Conservation (phyloP, 2,888 invertebrate species). For the Cremastinae sp. region DNA sequence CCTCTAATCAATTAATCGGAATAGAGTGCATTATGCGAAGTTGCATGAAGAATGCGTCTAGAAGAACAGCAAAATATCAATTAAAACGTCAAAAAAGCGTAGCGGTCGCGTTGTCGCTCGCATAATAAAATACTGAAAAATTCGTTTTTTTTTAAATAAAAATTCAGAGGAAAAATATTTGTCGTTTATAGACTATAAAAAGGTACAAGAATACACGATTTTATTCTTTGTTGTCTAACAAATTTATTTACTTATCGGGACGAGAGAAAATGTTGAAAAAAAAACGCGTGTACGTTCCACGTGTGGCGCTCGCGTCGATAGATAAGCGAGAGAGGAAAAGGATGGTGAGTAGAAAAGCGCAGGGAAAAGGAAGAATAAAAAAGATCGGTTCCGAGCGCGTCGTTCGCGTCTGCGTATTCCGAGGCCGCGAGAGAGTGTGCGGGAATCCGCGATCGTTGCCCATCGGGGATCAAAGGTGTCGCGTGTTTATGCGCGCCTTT, state of each 20-base stretch:
- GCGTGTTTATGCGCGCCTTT: slow-evolving; percentile 27
- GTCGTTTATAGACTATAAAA: too few relatives aligned
- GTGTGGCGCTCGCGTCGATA: slow-evolving; percentile 22
- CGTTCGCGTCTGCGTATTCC: background rate
- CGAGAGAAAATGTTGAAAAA: slow-evolving; percentile 49
- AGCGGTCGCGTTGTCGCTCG: too few relatives aligned
- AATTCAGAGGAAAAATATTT: too few relatives aligned
- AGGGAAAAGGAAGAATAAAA: slow-evolving; percentile 19
- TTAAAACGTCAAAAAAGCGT: too few relatives aligned
- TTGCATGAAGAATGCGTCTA: too few relatives aligned
- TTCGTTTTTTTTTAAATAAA: too few relatives aligned
- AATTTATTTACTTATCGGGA: slow-evolving; percentile 61
- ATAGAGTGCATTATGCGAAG: too few relatives aligned
- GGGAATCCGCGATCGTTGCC: slow-evolving; percentile 55
- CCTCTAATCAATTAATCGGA: too few relatives aligned
- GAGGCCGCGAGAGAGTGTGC: slow-evolving; percentile 20
- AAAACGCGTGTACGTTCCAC: slow-evolving; percentile 25
- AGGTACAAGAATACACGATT: too few relatives aligned
- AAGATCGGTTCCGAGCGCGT: slow-evolving; percentile 1
- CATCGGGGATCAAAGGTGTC: slow-evolving; percentile 61
- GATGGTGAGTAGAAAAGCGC: slow-evolving; percentile 9
- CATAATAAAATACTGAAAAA: too few relatives aligned
- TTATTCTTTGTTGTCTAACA: too few relatives aligned
- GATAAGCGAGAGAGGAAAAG: slow-evolving; percentile 39
- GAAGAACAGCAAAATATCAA: too few relatives aligned